phyloP scores from a whole-genome alignment of 2,113 vertebrate species.

The Formicarius rufipectus region DNA sequence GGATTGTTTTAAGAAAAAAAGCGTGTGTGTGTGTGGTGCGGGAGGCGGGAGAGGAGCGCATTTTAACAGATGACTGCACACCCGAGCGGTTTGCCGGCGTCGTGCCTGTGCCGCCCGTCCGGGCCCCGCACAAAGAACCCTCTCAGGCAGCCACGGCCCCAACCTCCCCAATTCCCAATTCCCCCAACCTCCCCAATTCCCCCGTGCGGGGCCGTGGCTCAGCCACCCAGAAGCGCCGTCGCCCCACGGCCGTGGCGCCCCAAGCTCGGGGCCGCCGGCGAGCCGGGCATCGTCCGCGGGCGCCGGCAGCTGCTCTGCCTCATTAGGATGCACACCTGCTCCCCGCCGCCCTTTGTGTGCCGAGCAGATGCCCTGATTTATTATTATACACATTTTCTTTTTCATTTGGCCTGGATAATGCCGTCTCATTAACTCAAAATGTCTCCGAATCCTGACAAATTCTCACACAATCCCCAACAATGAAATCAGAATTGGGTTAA shows the following conservation, averaged over 20 bases:
- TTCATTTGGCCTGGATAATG: slow-evolving; percentile 43
- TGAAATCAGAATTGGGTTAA: slow-evolving; percentile 14
- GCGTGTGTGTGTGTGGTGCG: not conserved
- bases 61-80: slow-evolving; percentile 76
- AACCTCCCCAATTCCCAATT: no score
- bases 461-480: slow-evolving; percentile 49
- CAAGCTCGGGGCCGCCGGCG: not conserved
- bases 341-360: slow-evolving; percentile 78
- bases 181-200: slow-evolving; percentile 36
- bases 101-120: slow-evolving; percentile 24
- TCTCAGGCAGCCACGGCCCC: slow-evolving; percentile 68
- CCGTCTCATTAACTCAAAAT: slow-evolving; percentile 57
- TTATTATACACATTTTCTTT: slow-evolving; percentile 73
- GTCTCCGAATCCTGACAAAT: slow-evolving; percentile 46
- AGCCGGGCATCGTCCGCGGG: slow-evolving; percentile 49
- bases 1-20: slow-evolving; percentile 35
- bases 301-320: slow-evolving; percentile 83
- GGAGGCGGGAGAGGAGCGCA: not conserved
- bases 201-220: slow-evolving; percentile 30
- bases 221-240: slow-evolving; percentile 60
- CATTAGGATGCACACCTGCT: slow-evolving; percentile 94
- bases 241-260: not conserved
- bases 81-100: slow-evolving; percentile 36
- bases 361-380: slow-evolving; percentile 79
- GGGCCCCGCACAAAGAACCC: slow-evolving; percentile 77